phyloP scores from a whole-genome alignment of 2,888 invertebrate genomes.

The Eristalinus sepulchralis region DNA sequence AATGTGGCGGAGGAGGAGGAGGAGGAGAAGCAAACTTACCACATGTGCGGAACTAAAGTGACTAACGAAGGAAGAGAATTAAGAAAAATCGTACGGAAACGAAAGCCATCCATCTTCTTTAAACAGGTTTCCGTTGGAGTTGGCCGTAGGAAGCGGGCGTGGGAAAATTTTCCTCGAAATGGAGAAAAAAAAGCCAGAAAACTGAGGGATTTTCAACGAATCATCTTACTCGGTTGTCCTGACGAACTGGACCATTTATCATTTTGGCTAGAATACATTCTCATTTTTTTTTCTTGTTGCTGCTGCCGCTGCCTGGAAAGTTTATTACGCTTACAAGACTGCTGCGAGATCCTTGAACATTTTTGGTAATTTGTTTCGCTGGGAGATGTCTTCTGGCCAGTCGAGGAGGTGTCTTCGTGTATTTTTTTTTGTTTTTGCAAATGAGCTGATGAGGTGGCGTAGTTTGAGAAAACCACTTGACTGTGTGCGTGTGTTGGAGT shows the following conservation, averaged over 20 bases:
- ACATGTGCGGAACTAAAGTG: slow-evolving; percentile 60
- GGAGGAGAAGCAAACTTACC: slow-evolving; percentile 20
- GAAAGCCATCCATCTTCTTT: slow-evolving; percentile 60
- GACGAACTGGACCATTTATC: slow-evolving; percentile 60
- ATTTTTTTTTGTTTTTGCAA: too few species aligned
- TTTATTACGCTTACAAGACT: slow-evolving; percentile 29
- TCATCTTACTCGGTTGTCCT: slow-evolving; percentile 58
- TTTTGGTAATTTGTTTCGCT: slow-evolving; percentile 34
- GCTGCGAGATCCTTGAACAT: slow-evolving; percentile 17
- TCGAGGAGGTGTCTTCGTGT: background rate
- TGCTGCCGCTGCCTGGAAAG: slow-evolving; percentile 12
- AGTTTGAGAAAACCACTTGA: background rate
- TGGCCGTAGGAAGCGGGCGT: background rate
- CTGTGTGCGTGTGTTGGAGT: background rate
- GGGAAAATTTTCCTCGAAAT: background rate
- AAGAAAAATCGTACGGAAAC: slow-evolving; percentile 46
- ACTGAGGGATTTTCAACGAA: slow-evolving; percentile 62
- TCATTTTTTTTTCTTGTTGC: background rate
- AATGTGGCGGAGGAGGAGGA: background rate
- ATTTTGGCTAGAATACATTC: slow-evolving; percentile 33
- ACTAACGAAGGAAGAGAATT: slow-evolving; percentile 13
- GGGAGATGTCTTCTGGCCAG: slow-evolving; percentile 1
- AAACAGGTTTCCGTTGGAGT: slow-evolving; percentile 35
- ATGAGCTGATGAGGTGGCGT: background rate
- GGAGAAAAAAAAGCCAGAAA: slow-evolving; percentile 9